These are phyloP conservation scores for Yponomeuta cagnagella DNA, from an alignment of 2,888 invertebrate genomes.

Conservation along the genomic window DNA sequence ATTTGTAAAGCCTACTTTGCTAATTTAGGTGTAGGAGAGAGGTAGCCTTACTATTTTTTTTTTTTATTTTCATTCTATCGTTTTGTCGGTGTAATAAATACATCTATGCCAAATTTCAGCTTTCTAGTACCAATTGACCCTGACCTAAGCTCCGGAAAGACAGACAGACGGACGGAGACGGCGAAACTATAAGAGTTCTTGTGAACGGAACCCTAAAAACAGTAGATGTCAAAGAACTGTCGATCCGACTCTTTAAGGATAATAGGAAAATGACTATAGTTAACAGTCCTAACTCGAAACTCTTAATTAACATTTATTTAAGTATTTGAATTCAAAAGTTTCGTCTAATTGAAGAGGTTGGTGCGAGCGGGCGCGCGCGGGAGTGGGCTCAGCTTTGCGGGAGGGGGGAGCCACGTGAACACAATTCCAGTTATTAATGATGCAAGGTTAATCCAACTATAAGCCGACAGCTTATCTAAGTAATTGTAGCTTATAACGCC, in stretches of 20 bases:
- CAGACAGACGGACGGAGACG: too few relatives aligned
- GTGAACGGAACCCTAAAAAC: too few relatives aligned
- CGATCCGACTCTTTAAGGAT: not conserved
- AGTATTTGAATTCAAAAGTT: slow-evolving; percentile 62
- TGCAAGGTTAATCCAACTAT: slow-evolving; percentile 67
- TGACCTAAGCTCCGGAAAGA: too few relatives aligned
- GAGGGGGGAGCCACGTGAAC: slow-evolving; percentile 43
- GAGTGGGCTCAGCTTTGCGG: slow-evolving; percentile 16
- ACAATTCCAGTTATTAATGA: slow-evolving; percentile 71
- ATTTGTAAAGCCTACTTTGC: too few relatives aligned
- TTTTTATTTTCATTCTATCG: too few relatives aligned
- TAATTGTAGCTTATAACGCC: not conserved
- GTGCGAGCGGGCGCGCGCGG: slow-evolving; percentile 24
- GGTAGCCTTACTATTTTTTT: too few relatives aligned
- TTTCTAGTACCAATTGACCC: too few relatives aligned
- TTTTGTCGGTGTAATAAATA: too few relatives aligned
- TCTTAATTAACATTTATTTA: slow-evolving; percentile 17
- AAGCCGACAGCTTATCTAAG: slow-evolving; percentile 2
- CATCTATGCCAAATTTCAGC: too few relatives aligned
- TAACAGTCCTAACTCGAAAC: slow-evolving; percentile 10
- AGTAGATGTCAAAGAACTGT: too few relatives aligned
- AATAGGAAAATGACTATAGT: slow-evolving; percentile 6
- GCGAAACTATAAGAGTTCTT: too few relatives aligned
- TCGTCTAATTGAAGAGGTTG: slow-evolving; percentile 60
- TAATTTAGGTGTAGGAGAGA: too few relatives aligned